Conservation (phyloP, 2,888 invertebrate species). For the Galerucella pusilla region DNA sequence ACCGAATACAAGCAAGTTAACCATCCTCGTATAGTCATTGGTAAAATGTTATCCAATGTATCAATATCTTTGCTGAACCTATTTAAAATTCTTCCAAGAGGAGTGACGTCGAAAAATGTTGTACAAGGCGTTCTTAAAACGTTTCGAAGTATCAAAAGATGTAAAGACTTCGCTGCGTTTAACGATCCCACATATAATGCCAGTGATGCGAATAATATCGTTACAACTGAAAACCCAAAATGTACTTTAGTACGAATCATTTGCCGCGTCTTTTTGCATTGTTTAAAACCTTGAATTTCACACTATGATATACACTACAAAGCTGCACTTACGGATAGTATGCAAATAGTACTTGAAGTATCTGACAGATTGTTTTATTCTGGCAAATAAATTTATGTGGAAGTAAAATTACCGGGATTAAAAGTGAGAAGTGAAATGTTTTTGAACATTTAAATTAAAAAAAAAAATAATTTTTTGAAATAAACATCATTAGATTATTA, state of each 20-base stretch:
- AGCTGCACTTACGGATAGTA: no score
- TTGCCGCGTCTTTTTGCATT: neutral
- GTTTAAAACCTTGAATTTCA: neutral
- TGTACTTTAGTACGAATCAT: constrained; percentile 5
- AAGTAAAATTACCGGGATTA: no score
- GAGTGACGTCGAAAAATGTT: constrained; percentile 85
- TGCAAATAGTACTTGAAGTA: no score
- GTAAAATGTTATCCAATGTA: constrained; percentile 77
- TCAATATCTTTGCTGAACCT: constrained; percentile 82
- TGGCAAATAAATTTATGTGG: no score
- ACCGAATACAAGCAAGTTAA: constrained; percentile 75
- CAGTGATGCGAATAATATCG: constrained; percentile 75
- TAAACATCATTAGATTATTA: no score
- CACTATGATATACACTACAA: neutral
- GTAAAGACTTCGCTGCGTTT: constrained; percentile 72
- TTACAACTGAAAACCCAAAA: constrained; percentile 67
- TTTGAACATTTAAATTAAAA: no score
- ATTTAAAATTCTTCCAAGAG: constrained; percentile 82
- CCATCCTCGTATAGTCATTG: constrained; percentile 79
- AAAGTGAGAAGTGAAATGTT: no score
- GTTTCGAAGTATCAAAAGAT: constrained; percentile 73
- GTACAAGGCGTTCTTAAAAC: constrained; percentile 76
- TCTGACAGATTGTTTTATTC: no score
- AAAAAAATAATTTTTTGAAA: no score
- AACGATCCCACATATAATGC: constrained; percentile 76